phyloP scores from a whole-genome alignment of 2,797 vertebrate species.

The Ptychobarbus kaznakovi region DNA sequence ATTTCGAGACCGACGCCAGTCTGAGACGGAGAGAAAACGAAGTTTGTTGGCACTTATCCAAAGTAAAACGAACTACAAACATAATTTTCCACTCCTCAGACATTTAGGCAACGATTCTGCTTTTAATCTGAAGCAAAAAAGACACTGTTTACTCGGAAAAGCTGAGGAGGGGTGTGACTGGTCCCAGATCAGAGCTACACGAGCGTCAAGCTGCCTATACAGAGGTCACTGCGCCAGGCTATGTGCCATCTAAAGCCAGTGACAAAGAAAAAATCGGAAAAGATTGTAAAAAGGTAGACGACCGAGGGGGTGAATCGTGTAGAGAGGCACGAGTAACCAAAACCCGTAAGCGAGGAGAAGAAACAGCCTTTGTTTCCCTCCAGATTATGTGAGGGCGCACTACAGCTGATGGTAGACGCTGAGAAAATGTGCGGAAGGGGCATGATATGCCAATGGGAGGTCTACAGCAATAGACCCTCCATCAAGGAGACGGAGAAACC shows the following conservation, averaged over 20 bases:
- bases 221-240: slow-evolving; percentile 77
- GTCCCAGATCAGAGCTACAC: slow-evolving; percentile 53
- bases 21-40: background rate
- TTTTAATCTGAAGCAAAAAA: slow-evolving; percentile 48
- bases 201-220: slow-evolving; percentile 81
- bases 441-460: slow-evolving; percentile 64
- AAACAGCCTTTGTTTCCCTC: slow-evolving; percentile 67
- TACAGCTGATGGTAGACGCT: slow-evolving; percentile 68
- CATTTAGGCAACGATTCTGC: background rate
- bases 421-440: slow-evolving; percentile 75
- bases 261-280: slow-evolving; percentile 86
- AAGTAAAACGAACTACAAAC: slow-evolving; percentile 52
- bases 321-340: slow-evolving; percentile 60
- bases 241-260: slow-evolving; percentile 84
- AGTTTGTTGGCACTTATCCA: slow-evolving; percentile 51
- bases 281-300: slow-evolving; percentile 88
- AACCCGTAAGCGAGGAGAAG: slow-evolving; percentile 30
- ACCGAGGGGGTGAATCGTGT: slow-evolving; percentile 63
- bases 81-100: slow-evolving; percentile 3
- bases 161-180: slow-evolving; percentile 72
- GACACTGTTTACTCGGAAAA: slow-evolving; percentile 12
- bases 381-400: slow-evolving; percentile 76
- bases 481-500: slow-evolving; percentile 59
- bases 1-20: fast-evolving
- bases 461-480: slow-evolving; percentile 42